phyloP scores from a whole-genome alignment of 2,888 invertebrate genomes.

The Subacronicta megacephala region DNA sequence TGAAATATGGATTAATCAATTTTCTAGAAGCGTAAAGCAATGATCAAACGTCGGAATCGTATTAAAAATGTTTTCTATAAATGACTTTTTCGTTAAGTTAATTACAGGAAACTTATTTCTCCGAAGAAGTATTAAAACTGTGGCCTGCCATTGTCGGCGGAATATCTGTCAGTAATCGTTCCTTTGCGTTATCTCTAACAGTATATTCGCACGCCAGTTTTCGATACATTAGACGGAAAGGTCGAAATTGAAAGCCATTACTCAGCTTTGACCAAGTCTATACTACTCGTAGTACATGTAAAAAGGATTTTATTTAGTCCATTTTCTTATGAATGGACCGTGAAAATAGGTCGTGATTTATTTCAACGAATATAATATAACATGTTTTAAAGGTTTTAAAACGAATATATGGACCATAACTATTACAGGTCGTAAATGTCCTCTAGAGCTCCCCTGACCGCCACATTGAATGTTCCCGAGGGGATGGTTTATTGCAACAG shows the following conservation, averaged over 20 bases:
- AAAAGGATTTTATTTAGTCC: conserved; percentile 26
- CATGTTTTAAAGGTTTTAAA: conserved; percentile 30
- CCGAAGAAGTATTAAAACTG: not conserved
- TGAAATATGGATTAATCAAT: not conserved
- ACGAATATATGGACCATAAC: conserved; percentile 16
- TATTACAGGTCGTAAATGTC: conserved; percentile 34
- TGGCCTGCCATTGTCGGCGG: not conserved
- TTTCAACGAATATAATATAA: no score
- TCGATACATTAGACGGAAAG: conserved; percentile 51
- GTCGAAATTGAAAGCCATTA: conserved; percentile 40
- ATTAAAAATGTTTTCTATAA: not conserved
- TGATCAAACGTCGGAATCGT: not conserved
- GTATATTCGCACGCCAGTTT: conserved; percentile 41
- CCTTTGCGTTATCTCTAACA: conserved; percentile 40
- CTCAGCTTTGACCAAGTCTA: conserved; percentile 38
- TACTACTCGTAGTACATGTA: conserved; percentile 11
- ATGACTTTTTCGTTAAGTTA: not conserved
- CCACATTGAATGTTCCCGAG: conserved; percentile 30
- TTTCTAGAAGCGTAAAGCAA: not conserved
- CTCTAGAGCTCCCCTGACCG: conserved; percentile 9
- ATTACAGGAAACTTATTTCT: not conserved
- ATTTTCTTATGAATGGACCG: conserved; percentile 15
- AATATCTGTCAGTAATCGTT: conserved; percentile 23
- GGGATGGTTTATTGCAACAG: conserved; percentile 22
- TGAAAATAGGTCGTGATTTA: conserved; percentile 19